Conservation (phyloP, 2,797 vertebrate species). For the Glyptemys insculpta region DNA sequence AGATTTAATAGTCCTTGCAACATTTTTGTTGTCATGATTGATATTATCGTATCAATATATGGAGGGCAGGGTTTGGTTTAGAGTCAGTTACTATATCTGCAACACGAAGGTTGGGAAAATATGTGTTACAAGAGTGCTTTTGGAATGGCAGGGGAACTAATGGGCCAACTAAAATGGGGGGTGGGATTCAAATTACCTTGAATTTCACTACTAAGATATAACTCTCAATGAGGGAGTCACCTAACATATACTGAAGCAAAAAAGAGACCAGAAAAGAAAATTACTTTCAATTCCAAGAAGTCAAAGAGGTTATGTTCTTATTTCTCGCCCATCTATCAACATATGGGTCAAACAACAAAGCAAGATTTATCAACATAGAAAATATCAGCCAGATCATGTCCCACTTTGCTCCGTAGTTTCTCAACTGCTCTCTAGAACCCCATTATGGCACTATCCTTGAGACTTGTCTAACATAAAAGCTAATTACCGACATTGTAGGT, state of each 20-base stretch:
- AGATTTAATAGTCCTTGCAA: background rate
- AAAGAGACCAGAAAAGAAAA: background rate
- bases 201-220: background rate
- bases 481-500: slow-evolving; percentile 42
- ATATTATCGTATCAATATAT: background rate
- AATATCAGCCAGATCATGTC: slow-evolving; percentile 2
- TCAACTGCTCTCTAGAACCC: slow-evolving; percentile 35
- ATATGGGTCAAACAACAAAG: background rate
- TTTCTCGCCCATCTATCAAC: background rate
- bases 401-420: slow-evolving; percentile 20
- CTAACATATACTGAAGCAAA: background rate
- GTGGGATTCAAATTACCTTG: slow-evolving; percentile 9
- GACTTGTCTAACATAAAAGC: slow-evolving; percentile 64
- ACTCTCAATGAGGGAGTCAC: background rate
- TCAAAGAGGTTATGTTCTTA: background rate
- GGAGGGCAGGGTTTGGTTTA: background rate
- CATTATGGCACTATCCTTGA: slow-evolving; percentile 35
- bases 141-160: background rate
- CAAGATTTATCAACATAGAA: slow-evolving; percentile 14
- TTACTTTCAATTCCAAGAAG: background rate
- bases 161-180: background rate
- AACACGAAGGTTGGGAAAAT: background rate
- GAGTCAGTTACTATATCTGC: background rate
- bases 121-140: background rate
- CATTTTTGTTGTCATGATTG: background rate